phyloP scores from a whole-genome alignment of 35 echinoderm and acorn worm genomes.

The Eucidaris tribuloides region DNA sequence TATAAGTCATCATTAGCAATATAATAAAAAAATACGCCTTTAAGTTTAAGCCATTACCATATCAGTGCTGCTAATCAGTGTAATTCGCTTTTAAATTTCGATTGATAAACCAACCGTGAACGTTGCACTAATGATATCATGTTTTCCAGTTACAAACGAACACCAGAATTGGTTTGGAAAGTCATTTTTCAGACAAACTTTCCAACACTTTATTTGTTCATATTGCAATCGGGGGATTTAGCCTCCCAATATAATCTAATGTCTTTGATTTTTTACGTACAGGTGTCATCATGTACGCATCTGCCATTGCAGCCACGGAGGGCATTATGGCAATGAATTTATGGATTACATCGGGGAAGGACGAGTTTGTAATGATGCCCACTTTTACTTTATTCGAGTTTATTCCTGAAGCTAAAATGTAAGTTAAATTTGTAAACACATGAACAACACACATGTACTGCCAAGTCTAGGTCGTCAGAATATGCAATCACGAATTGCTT shows the following conservation, averaged over 20 bases:
- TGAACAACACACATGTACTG: too few relatives aligned
- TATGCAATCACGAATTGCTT: too few relatives aligned
- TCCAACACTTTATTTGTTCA: background rate
- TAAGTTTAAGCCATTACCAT: too few relatives aligned
- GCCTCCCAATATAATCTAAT: background rate
- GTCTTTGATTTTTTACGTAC: background rate
- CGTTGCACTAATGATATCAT: background rate
- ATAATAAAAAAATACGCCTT: too few relatives aligned
- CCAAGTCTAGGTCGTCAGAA: too few relatives aligned
- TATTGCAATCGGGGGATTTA: background rate
- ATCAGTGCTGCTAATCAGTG: too few relatives aligned
- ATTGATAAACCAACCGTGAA: too few relatives aligned
- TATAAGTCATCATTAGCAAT: too few relatives aligned
- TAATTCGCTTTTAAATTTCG: too few relatives aligned
- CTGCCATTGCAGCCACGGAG: constrained; percentile 43
- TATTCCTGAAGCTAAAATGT: constrained; percentile 49
- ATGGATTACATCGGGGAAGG: constrained; percentile 24
- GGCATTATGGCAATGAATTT: constrained; percentile 47
- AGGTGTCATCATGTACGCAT: constrained; percentile 42
- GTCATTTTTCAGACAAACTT: background rate
- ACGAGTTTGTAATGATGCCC: constrained; percentile 28
- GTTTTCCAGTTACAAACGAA: background rate
- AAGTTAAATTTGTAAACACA: constrained; percentile 27
- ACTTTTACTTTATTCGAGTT: constrained; percentile 47
- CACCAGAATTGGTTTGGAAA: background rate